Conservation (phyloP, 1,140 invertebrate genomes). For the Reticulitermes speratus region DNA sequence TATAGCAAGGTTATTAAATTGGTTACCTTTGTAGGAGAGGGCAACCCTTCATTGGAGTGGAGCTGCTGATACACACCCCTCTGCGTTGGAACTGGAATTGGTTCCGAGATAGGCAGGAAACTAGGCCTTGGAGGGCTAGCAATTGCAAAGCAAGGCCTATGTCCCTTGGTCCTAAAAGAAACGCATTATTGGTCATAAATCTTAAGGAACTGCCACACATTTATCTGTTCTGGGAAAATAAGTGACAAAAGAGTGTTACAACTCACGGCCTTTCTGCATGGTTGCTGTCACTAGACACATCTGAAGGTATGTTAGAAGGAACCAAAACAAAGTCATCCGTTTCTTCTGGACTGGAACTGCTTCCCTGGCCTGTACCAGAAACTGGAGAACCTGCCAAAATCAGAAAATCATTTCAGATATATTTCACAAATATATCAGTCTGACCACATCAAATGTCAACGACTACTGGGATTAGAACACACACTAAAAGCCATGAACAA, state of each 20-base stretch:
- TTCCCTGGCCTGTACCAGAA: slow-evolving; percentile 38
- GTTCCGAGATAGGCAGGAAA: slow-evolving; percentile 69
- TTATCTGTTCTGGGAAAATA: not conserved
- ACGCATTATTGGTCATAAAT: not conserved
- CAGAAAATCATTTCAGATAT: not conserved
- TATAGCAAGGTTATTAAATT: not conserved
- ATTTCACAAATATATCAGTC: slow-evolving; percentile 12
- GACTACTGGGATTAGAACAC: not conserved
- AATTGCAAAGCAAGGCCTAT: slow-evolving; percentile 25
- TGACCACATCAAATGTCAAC: slow-evolving; percentile 36
- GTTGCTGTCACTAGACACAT: slow-evolving; percentile 30
- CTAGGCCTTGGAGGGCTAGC: slow-evolving; percentile 66
- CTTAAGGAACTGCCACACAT: not conserved
- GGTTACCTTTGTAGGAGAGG: slow-evolving; percentile 43
- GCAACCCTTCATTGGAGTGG: slow-evolving; percentile 40
- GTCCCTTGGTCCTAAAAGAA: slow-evolving; percentile 8
- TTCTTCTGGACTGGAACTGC: slow-evolving; percentile 64
- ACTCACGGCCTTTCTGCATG: slow-evolving; percentile 24
- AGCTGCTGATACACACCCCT: slow-evolving; percentile 54
- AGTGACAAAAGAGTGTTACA: not conserved
- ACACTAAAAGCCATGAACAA: not conserved
- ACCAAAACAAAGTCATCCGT: slow-evolving; percentile 85
- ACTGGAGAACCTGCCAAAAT: slow-evolving; percentile 47
- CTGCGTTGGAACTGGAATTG: slow-evolving; percentile 77
- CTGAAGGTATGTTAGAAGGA: slow-evolving; percentile 63